Base-by-base conservation (phyloP, 2,888 invertebrate genomes). In the Cenopis cana region DNA sequence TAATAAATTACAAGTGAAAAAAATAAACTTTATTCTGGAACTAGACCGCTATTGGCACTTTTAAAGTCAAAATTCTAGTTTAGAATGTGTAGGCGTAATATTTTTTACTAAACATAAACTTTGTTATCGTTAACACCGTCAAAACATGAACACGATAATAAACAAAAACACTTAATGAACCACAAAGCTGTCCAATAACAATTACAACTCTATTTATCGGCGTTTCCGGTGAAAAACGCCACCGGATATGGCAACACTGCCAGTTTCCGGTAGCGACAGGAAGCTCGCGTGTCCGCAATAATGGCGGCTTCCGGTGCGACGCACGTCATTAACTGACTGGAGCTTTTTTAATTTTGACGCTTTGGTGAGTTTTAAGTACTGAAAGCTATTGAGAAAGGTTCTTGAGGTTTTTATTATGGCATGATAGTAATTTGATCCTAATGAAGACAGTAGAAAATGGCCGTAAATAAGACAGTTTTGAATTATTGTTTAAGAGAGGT, bases 171-270 rank as follows among this genome's bases (percentile, higher is more conserved):
- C 14, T 5, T 4, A 14, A 4, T 14, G 14, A 5, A 1, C 14
- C 4, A 36, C 29, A 18, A 38, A 36, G 12, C 49, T 2, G 36
- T 24, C 54, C 54, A 55, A 59, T 65, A 64, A 65, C 70, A 65
- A 70, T 70, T 70, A 69, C 49, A 36, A 71, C 69, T 84, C 83
- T 84, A 86, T 83, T 83, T 70, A 80, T 82, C 79, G 76, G 76
- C 68, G 77, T 76, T 82, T 89, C 90, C 89, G 86, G 82, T 88
- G 88, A 87, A 89, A 89, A 89, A 87, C 86, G 82, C 81, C 78
- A 80, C 76, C 87, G 89, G 91, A 90, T 84, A 80, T 82, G 77
- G 86, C 89, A 86, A 88, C 88, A 85, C 85, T 82, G 80, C 82
- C 84, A 80, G 82, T 80, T 85, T 91, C 91, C 91, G 87, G 81